phyloP scores from a whole-genome alignment of 2,888 invertebrate species.

The Unio delphinus region DNA sequence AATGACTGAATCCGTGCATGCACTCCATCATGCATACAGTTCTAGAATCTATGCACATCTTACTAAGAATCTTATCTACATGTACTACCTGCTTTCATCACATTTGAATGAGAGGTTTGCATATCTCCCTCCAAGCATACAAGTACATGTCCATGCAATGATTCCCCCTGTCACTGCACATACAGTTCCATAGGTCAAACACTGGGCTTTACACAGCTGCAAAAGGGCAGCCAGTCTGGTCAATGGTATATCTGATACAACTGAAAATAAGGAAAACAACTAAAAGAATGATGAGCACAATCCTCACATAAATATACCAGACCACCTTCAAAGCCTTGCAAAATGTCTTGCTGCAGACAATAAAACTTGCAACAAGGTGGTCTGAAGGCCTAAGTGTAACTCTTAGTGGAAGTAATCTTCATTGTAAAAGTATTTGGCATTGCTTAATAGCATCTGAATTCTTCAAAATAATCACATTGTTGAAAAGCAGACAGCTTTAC shows the following conservation, averaged over 20 bases:
- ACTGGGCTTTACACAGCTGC: slow-evolving; percentile 28
- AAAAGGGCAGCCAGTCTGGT: slow-evolving; percentile 37
- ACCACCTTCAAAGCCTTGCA: no score
- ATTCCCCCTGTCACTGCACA: slow-evolving; percentile 38
- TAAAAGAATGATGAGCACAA: neutral
- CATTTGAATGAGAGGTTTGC: slow-evolving; percentile 28
- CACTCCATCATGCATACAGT: neutral
- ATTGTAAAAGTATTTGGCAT: no score
- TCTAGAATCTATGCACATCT: neutral
- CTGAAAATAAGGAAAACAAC: slow-evolving; percentile 26
- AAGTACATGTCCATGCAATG: slow-evolving; percentile 40
- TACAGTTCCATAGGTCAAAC: slow-evolving; percentile 29
- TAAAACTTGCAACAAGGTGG: neutral
- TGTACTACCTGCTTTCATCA: slow-evolving; percentile 20
- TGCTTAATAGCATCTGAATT: no score
- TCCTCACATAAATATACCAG: no score
- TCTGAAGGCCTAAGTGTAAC: no score
- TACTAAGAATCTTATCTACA: neutral
- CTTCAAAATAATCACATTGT: no score
- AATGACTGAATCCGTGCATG: neutral
- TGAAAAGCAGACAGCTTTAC: no score
- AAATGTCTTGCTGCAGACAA: neutral
- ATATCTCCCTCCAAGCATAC: slow-evolving; percentile 39
- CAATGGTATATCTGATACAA: slow-evolving; percentile 32
- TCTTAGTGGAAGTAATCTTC: no score